Conservation (phyloP, 2,797 vertebrate genomes). For the Protonibea diacanthus region DNA sequence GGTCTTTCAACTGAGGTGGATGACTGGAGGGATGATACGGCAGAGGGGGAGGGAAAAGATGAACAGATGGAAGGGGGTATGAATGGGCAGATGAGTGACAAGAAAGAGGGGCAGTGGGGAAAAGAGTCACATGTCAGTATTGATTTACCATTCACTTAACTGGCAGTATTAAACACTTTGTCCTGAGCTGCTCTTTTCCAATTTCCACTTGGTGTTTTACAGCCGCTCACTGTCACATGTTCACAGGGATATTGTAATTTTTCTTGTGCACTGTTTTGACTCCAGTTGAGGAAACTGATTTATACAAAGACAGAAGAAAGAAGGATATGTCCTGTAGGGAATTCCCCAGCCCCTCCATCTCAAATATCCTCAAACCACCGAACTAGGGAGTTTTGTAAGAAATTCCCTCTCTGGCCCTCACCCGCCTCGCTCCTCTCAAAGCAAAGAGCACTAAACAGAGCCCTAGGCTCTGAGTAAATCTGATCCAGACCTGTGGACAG, state of each 20-base stretch:
- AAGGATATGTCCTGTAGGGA: constrained; percentile 36
- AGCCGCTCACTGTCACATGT: constrained; percentile 15
- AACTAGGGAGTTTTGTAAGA: constrained; percentile 54
- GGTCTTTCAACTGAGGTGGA: constrained; percentile 90
- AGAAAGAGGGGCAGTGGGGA: background rate
- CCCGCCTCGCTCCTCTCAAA: constrained; percentile 31
- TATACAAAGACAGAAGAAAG: constrained; percentile 25
- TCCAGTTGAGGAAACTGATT: constrained; percentile 15
- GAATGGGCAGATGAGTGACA: background rate
- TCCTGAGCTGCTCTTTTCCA: constrained; percentile 21
- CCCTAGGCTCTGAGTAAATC: constrained; percentile 51
- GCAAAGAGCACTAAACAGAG: constrained; percentile 48
- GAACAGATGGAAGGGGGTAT: background rate
- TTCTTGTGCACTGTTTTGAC: constrained; percentile 22
- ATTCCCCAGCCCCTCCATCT: constrained; percentile 52
- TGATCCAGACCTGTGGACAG: constrained; percentile 56
- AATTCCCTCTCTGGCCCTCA: constrained; percentile 50
- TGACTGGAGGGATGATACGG: constrained; percentile 78
- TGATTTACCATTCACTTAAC: constrained; percentile 11
- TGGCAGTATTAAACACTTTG: constrained; percentile 15
- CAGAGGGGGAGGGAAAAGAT: background rate
- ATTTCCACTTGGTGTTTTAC: background rate
- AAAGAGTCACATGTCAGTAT: constrained; percentile 20
- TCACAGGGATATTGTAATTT: background rate
- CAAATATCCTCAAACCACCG: constrained; percentile 45